Conservation (phyloP, 2,113 vertebrate species). For the Lamprologus lemairii region DNA sequence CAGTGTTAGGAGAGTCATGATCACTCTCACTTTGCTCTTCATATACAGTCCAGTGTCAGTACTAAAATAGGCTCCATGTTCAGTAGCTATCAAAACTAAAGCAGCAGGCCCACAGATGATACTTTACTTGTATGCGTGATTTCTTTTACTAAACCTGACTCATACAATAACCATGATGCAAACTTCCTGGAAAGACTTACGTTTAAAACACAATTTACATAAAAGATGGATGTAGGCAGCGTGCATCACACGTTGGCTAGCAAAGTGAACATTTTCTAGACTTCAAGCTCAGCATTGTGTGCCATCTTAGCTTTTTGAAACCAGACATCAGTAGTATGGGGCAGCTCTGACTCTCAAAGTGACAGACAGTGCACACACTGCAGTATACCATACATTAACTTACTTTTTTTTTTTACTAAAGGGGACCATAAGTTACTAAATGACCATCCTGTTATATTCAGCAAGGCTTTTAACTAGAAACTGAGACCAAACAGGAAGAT, state of each 20-base stretch:
- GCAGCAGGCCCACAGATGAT: not conserved
- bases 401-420: not conserved
- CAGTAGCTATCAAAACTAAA: not conserved
- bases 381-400: not conserved
- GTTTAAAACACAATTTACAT: not conserved
- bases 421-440: not conserved
- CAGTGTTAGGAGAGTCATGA: not conserved
- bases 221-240: not conserved
- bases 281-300: not conserved
- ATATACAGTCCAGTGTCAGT: not conserved
- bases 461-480: not conserved
- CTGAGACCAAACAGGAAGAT: not conserved
- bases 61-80: not conserved
- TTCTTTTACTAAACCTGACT: not conserved
- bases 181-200: not conserved
- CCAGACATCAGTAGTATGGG: not conserved
- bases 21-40: not conserved
- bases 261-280: not conserved
- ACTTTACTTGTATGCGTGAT: not conserved
- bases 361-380: not conserved
- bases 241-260: not conserved
- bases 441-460: not conserved
- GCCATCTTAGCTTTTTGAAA: not conserved
- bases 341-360: not conserved
- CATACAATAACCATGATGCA: not conserved